Conservation (phyloP, 2,888 invertebrate genomes). For the Hipparchia semele region DNA sequence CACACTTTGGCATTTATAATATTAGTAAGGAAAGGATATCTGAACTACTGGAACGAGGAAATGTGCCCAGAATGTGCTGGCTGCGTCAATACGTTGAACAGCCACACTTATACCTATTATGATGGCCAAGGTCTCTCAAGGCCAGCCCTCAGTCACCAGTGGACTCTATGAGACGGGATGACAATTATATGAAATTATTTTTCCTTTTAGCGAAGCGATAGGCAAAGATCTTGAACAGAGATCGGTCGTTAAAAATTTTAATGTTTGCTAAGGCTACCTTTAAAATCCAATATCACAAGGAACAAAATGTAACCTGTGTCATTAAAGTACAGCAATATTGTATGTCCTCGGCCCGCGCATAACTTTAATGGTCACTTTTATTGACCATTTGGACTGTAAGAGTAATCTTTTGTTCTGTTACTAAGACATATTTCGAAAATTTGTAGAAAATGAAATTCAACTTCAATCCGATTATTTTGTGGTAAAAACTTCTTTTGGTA, state of each 20-base stretch:
- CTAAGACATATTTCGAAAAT: conserved; percentile 57
- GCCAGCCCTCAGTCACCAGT: no score
- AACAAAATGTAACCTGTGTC: conserved; percentile 32
- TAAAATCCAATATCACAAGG: conserved; percentile 38
- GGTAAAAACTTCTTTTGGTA: not conserved
- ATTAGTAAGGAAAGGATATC: no score
- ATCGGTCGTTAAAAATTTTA: conserved; percentile 14
- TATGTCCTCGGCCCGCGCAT: conserved; percentile 58
- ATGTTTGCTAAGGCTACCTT: conserved; percentile 27
- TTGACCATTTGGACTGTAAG: conserved; percentile 64
- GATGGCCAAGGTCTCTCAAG: no score
- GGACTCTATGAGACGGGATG: no score
- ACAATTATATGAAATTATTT: no score
- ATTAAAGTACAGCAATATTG: conserved; percentile 52
- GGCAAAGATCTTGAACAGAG: conserved; percentile 9
- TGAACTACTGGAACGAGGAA: no score
- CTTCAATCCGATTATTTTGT: not conserved
- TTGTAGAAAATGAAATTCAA: no score
- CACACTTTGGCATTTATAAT: no score
- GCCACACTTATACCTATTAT: no score
- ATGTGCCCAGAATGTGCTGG: no score
- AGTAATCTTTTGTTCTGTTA: conserved; percentile 55
- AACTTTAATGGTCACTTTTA: conserved; percentile 72
- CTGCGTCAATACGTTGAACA: no score
- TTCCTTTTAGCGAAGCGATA: not conserved